These are phyloP conservation scores for Zygogramma bicolorata DNA, from an alignment of 2,888 invertebrate species.

Conservation along the genomic window DNA sequence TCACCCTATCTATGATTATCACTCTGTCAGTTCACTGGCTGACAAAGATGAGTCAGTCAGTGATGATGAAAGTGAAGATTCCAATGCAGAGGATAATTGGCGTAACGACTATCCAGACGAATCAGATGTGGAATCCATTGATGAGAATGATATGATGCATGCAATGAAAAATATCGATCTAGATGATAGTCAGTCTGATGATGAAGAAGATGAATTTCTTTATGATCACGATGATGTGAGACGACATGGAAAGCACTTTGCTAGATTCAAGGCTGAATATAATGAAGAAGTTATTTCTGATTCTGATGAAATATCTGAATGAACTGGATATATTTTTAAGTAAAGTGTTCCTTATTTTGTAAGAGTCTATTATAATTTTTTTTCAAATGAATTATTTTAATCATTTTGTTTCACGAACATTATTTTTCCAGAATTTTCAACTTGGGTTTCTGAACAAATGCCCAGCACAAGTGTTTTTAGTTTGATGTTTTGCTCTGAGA, in stretches of 20 bases:
- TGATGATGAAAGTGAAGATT: conserved; percentile 76
- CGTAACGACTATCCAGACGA: conserved; percentile 82
- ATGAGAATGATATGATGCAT: conserved; percentile 73
- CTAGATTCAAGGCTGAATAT: conserved; percentile 74
- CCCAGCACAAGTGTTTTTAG: too few species aligned
- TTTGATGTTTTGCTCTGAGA: too few species aligned
- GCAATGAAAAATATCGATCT: conserved; percentile 68
- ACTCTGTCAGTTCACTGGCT: conserved; percentile 61
- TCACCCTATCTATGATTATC: conserved; percentile 64
- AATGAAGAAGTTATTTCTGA: conserved; percentile 54
- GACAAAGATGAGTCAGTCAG: conserved; percentile 66
- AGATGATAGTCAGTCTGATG: conserved; percentile 62
- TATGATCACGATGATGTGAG: conserved; percentile 69
- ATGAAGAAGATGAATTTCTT: conserved; percentile 64
- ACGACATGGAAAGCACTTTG: conserved; percentile 75
- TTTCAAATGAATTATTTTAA: background rate
- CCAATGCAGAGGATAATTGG: conserved; percentile 84
- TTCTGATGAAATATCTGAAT: conserved; percentile 43
- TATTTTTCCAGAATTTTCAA: too few species aligned
- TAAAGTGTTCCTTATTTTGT: background rate
- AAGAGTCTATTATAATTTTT: background rate
- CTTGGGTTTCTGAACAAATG: too few species aligned
- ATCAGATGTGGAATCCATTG: conserved; percentile 70
- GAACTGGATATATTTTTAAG: background rate
- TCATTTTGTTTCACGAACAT: background rate